Conservation (phyloP, 1,140 invertebrate genomes). For the Potamilus streckersoni region DNA sequence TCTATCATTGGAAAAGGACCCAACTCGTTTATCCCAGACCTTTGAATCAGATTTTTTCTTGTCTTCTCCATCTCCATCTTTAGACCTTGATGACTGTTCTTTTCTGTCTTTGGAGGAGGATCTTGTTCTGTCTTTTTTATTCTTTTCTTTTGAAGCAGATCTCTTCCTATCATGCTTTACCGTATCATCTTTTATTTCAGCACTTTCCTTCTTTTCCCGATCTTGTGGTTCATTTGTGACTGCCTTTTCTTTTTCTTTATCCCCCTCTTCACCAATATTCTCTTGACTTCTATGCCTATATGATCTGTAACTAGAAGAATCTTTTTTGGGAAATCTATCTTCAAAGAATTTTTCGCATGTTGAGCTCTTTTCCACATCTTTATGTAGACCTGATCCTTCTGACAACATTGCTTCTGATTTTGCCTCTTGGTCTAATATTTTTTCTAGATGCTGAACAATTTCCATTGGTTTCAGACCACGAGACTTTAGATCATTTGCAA, state of each 20-base stretch:
- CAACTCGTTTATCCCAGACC: too few species aligned
- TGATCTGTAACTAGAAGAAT: slow-evolving; percentile 3
- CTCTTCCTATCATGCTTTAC: too few species aligned
- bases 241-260: slow-evolving; percentile 12
- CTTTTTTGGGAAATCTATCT: slow-evolving; percentile 9
- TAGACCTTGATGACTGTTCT: neutral
- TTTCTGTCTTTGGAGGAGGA: too few species aligned
- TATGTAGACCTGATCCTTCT: neutral
- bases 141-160: too few species aligned
- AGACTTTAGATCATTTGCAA: too few species aligned
- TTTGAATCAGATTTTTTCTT: too few species aligned
- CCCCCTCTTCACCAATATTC: neutral
- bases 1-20: neutral
- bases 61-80: neutral
- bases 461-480: neutral
- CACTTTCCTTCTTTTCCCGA: neutral
- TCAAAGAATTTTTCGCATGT: neutral
- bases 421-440: too few species aligned
- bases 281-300: slow-evolving; percentile 13
- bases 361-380: neutral
- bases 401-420: too few species aligned
- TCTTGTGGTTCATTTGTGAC: slow-evolving; percentile 1
- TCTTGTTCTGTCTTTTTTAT: too few species aligned
- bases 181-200: too few species aligned
- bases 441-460: neutral